Base-by-base conservation (phyloP, 2,113 vertebrate species). In the Gnathonemus longibarbis region DNA sequence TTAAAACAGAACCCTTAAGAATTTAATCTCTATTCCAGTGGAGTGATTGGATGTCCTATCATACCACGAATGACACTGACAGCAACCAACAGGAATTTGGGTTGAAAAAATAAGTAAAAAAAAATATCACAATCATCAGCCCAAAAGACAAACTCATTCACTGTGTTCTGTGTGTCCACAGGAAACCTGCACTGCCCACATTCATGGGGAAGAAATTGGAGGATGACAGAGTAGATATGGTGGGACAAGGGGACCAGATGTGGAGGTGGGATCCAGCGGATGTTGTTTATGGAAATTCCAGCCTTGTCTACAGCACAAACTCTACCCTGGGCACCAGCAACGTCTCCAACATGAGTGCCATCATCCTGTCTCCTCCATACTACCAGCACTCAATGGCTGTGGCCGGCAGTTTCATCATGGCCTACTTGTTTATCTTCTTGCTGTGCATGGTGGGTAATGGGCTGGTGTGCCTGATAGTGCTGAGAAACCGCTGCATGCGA, bases 381-480 rank as follows among this genome's bases (percentile, higher is more conserved):
- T 95, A 94, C 45, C 94, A 94, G 89, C 93, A 95, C 31, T 92
- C 93, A 0, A 53, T 90, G 17, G 77, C 91, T 0, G 87, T 93
- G 48, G 93, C 93, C 0, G 84, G 90, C 1, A 39, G 93, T 84
- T 94, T 92, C 90, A 92, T 92, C 10, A 88, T 94, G 48, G 92
- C 93, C 39, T 95, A 94, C 88, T 84, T 95, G 80, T 93, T 95
- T 84, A 94, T 95, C 92, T 94, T 94, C 56, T 88, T 93, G 50
- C 92, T 94, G 83, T 95, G 94, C 85, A 92, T 94, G 93, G 88
- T 93, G 19, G 94, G 94, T 10, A 95, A 95, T 77, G 89, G 90
- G 0, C 90, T 95, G 91, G 94, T 95, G 66, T 94, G 93, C 88
- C 91, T 92, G 39, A 91, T 94, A n/a, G 94, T 94, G 39, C 88